Evolutionary conservation across 2,888 invertebrate genomes (phyloP).

Genomic region (Dermolepida albohirtum): DNA sequence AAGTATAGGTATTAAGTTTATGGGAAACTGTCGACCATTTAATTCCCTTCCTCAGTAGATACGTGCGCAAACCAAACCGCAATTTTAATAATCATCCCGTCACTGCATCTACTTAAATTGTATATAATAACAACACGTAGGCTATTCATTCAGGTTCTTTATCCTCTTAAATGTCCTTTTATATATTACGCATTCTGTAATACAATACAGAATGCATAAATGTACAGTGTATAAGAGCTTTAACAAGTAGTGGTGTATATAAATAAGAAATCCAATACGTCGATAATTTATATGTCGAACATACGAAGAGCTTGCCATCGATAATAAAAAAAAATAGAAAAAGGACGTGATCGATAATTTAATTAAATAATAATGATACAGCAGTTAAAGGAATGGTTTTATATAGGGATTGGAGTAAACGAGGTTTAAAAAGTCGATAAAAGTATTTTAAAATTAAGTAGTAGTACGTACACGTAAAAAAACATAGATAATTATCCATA

Average conservation of each 20-base stretch:
- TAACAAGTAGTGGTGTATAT: too few relatives aligned
- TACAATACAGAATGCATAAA: background rate
- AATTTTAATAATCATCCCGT: conserved; percentile 21
- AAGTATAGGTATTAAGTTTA: too few relatives aligned
- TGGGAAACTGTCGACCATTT: too few relatives aligned
- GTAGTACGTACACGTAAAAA: too few relatives aligned
- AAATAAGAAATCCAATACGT: too few relatives aligned
- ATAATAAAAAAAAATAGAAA: conserved; percentile 5
- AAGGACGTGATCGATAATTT: conserved; percentile 44
- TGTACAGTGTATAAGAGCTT: too few relatives aligned
- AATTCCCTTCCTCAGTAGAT: too few relatives aligned
- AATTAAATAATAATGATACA: conserved; percentile 53
- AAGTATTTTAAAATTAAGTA: too few relatives aligned
- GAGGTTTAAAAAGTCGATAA: conserved; percentile 14
- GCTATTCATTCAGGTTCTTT: background rate
- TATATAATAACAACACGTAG: conserved; percentile 21
- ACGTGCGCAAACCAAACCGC: background rate
- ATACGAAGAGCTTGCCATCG: background rate
- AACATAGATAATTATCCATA: too few relatives aligned
- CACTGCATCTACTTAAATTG: conserved; percentile 27
- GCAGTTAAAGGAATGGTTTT: conserved; percentile 44
- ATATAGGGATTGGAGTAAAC: conserved; percentile 17
- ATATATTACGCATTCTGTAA: background rate
- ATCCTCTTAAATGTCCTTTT: background rate
- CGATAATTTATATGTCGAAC: background rate